Conservation (phyloP, 1,140 invertebrate species). For the Hetaerina americana region DNA sequence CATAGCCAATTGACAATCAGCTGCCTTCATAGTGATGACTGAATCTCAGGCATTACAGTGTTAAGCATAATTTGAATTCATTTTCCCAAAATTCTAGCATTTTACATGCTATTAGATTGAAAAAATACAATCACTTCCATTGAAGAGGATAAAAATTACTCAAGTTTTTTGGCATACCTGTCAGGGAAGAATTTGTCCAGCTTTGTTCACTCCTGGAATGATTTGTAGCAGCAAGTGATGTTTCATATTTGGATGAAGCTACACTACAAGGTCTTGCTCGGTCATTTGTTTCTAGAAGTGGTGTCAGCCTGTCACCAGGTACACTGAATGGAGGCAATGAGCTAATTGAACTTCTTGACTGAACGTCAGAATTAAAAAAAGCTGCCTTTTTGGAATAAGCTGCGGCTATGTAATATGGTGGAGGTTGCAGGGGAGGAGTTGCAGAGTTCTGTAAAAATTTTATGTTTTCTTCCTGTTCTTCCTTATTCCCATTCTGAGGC, state of each 20-base stretch:
- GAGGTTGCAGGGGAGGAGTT: conserved; percentile 31
- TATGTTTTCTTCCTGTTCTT: neutral
- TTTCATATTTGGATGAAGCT: neutral
- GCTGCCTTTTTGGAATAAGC: conserved; percentile 49
- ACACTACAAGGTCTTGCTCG: neutral
- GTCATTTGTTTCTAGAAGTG: neutral
- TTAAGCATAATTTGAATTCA: too few species aligned
- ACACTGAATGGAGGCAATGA: neutral
- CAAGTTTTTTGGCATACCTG: too few species aligned
- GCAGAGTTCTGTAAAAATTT: conserved; percentile 1
- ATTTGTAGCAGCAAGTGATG: too few species aligned
- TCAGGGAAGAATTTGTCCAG: too few species aligned
- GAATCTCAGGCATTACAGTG: too few species aligned
- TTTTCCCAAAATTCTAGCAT: too few species aligned
- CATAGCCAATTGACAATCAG: too few species aligned
- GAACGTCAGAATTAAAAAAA: conserved; percentile 25
- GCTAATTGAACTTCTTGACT: neutral
- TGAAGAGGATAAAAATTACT: too few species aligned
- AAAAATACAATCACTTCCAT: too few species aligned
- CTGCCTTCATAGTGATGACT: too few species aligned
- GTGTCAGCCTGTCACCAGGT: neutral
- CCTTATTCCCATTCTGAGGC: neutral
- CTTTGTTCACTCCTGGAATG: too few species aligned
- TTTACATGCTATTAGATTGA: too few species aligned
- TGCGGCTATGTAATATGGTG: conserved; percentile 54